Evolutionary conservation across 2,888 invertebrate genomes (phyloP), one percentile per base, ranked within the genome.

Genomic region (Hirtodrosophila cameraria): DNA sequence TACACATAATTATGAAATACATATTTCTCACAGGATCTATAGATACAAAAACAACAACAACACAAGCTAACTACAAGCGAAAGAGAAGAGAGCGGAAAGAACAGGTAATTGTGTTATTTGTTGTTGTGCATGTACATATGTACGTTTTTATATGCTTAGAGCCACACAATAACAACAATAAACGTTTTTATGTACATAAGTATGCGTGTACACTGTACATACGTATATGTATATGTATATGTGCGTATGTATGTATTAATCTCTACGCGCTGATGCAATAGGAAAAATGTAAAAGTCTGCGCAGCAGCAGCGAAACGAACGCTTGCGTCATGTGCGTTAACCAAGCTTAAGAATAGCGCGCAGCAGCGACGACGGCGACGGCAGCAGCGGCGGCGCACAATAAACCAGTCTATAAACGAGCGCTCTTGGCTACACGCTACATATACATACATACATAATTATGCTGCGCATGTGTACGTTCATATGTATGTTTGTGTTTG

Each of bases 271-370:
- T 80, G 84, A 80, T 80, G 80, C 84, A 80, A 80, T 80, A 80
- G 72, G 64, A 72, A 66, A 66, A 76, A 80, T 82, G 83, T 82
- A 80, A 83, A 79, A 81, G 79, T 84, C 81, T 81, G 67, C 71
- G 62, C 71, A 62, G 62, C 49, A 13, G 48, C 53, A 39, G 55
- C 54, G 8, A 48, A 23, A 45, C 61, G 61, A 68, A 49, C 67
- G 80, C 82, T 84, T 85, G 85, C 85, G 82, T 81, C 85, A 84
- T 85, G 82, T 78, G 84, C 80, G 84, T 77, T 69, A 31, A 57
- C 55, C 60, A 46, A 55, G 63, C 69, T 61, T 69, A 73, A 73
- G 73, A 73, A 73, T 61, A 65, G 35, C 58, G 61, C 55, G 54
- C 72, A 59, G 41, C 28, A 15, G 46, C 60, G 18, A 11, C 55